Evolutionary conservation across 2,888 invertebrate species (phyloP).

Genomic region (Tetragnatha montana): DNA sequence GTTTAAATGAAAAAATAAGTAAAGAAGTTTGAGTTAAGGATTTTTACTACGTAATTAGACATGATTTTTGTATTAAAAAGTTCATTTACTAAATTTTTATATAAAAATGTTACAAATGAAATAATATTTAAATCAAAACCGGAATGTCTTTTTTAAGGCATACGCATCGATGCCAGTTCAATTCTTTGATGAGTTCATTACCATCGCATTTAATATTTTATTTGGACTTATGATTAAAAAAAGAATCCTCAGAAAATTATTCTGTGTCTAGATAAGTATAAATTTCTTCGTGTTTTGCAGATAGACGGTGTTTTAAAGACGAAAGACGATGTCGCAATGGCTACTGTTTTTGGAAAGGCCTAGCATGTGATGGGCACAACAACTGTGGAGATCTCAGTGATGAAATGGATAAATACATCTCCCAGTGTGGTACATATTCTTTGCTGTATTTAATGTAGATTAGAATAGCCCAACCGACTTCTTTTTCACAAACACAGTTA

Average conservation of each 20-base stretch:
- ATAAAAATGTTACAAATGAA: too few species aligned
- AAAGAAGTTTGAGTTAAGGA: neutral
- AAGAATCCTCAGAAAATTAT: neutral
- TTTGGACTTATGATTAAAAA: too few species aligned
- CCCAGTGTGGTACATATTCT: slow-evolving; percentile 46
- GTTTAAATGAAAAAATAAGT: too few species aligned
- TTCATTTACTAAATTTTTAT: too few species aligned
- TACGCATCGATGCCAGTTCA: too few species aligned
- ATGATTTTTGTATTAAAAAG: neutral
- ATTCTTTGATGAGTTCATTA: too few species aligned
- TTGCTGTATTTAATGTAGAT: neutral
- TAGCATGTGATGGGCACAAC: slow-evolving; percentile 54
- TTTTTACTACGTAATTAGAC: neutral
- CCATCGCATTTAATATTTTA: too few species aligned
- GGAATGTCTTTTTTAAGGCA: too few species aligned
- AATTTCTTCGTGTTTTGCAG: neutral
- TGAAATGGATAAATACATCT: slow-evolving; percentile 25
- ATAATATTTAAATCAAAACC: too few species aligned
- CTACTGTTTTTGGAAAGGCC: slow-evolving; percentile 54
- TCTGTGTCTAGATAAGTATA: neutral
- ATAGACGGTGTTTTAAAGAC: slow-evolving; percentile 34
- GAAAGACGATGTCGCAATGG: slow-evolving; percentile 45
- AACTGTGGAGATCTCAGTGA: slow-evolving; percentile 63
- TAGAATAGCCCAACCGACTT: too few species aligned
- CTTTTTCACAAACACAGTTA: too few species aligned